Base-by-base conservation (phyloP, 35 echinoderm and acorn worm species). In the Ophioderma brevispina region DNA sequence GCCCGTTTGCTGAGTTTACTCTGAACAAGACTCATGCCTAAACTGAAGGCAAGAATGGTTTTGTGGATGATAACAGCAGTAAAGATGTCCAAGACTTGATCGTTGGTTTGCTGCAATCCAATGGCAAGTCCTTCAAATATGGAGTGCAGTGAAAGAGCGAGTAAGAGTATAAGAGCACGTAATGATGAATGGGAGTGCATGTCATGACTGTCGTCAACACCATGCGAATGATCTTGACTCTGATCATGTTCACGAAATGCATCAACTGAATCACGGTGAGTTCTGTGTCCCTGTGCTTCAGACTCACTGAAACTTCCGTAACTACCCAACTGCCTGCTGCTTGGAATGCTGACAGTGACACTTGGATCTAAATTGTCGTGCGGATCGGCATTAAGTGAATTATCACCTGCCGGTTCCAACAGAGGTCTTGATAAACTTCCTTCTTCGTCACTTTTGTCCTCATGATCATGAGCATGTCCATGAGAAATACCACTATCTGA, bases 91-190 rank as follows among this genome's bases (percentile, higher is more conserved):
- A 90, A 78, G 23, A 98, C 75, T 18, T 92, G 79, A 14, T 78
- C 38, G 0, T 23, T 76, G 21, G 87, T 56, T 8, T 59, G 86
- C 50, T 92, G 92, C 1, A 98, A 39, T 46, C 96, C 96, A 25
- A 98, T 79, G 1, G 96, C 96, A 0, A 98, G 81, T 2, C 96
- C 96, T 85, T 98, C 96, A 50, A 98, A 98, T 19, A 98, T 36
- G 3, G 96, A 98, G 40, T 98, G 96, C 0, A 98, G 59, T 0
- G 96, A 98, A 2, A 98, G 80, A 2, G 96, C 96, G 5, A 94
- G 40, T 0, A 98, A 78, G 1, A 98, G 90, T 8, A 92, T 38
- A 0, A 94, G 56, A 0, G 96, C 94, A 39, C 96, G 92, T 14
- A 98, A 77, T 18, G 87, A 37, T 35, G 96, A 92, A 28, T 88